These are phyloP conservation scores for Cynoglossus semilaevis DNA, from an alignment of 2,113 vertebrate genomes.

Conservation along the genomic window DNA sequence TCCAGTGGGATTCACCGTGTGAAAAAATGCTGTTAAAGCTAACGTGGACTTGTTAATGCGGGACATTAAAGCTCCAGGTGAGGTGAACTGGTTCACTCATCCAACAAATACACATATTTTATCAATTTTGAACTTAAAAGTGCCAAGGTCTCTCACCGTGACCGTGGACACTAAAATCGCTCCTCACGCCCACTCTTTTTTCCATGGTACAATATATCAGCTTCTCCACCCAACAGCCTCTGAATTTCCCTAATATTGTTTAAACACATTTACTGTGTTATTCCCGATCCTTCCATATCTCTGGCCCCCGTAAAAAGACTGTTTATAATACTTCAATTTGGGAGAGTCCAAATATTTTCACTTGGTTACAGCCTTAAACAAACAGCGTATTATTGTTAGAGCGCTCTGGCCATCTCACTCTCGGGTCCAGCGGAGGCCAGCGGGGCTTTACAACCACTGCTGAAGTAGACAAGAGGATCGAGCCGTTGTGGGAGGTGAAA, in stretches of 20 bases:
- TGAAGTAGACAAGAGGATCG: constrained; percentile 34
- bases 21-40: constrained; percentile 39
- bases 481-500: constrained; percentile 35
- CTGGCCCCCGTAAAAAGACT: constrained; percentile 63
- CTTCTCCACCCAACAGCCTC: constrained; percentile 41
- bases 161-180: constrained; percentile 1
- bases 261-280: constrained; percentile 62
- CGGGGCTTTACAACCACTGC: constrained; percentile 46
- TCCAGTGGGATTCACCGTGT: constrained; percentile 20
- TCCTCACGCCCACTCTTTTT: constrained; percentile 24
- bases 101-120: too few species aligned
- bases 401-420: constrained; percentile 48
- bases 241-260: constrained; percentile 52
- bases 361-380: constrained; percentile 71
- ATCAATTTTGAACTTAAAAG: too few species aligned
- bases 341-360: constrained; percentile 77
- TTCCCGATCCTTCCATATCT: constrained; percentile 67
- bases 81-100: neutral
- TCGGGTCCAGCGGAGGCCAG: constrained; percentile 38
- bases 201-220: constrained; percentile 47
- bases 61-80: constrained; percentile 22
- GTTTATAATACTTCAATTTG: constrained; percentile 75
- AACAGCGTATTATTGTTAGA: constrained; percentile 76
- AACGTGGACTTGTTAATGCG: constrained; percentile 50
- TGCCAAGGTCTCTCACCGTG: constrained; percentile 11